Evolutionary conservation across 1,140 invertebrate genomes (phyloP).

Genomic region (Eriocheir sinensis): DNA sequence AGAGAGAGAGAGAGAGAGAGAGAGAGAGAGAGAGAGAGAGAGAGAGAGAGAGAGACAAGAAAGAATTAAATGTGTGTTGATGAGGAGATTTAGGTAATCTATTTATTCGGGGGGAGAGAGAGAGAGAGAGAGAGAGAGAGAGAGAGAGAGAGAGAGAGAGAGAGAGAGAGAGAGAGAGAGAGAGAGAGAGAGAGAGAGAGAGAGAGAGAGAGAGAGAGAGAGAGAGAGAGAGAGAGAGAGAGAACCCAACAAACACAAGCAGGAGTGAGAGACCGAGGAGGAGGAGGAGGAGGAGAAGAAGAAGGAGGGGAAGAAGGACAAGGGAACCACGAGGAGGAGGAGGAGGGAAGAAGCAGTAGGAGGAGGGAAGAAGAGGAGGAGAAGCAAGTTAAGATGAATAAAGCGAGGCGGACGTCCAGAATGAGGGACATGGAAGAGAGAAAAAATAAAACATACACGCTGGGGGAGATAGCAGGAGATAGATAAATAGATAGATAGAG

Average conservation of each 20-base stretch:
- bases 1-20: constrained; percentile 34
- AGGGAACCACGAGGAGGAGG: neutral
- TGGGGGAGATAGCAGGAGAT: neutral
- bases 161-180: neutral
- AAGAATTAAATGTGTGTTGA: neutral
- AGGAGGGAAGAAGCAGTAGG: neutral
- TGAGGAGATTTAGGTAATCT: neutral
- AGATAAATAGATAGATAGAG: constrained; percentile 50
- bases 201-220: constrained; percentile 27
- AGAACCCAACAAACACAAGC: too few species aligned
- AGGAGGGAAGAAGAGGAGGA: neutral
- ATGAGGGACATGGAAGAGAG: neutral
- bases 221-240: neutral
- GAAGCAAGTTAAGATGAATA: neutral
- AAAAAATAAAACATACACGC: neutral
- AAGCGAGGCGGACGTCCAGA: neutral
- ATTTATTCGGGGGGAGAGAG: constrained; percentile 16
- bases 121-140: constrained; percentile 24
- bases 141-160: neutral
- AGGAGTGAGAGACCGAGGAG: neutral
- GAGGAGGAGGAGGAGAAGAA: too few species aligned
- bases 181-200: neutral
- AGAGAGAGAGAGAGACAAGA: neutral
- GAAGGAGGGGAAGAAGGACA: neutral
- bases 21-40: neutral